phyloP scores from a whole-genome alignment of 2,888 invertebrate genomes.

The Acanthosepion esculentum region DNA sequence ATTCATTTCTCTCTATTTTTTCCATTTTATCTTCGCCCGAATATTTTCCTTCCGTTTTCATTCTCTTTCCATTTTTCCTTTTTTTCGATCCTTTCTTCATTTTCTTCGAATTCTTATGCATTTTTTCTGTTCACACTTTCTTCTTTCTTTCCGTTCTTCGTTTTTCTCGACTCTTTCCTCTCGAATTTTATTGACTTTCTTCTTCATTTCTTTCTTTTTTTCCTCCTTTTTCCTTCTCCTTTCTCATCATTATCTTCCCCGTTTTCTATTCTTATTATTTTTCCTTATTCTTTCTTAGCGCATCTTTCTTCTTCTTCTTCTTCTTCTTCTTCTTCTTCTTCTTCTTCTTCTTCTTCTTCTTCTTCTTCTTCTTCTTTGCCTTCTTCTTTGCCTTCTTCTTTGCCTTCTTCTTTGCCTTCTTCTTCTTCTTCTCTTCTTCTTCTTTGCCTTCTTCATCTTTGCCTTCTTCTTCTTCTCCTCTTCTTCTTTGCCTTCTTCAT shows the following conservation, averaged over 20 bases:
- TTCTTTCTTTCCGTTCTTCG: too few species aligned
- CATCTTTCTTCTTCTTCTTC: not conserved
- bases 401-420: not conserved
- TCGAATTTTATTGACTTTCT: too few species aligned
- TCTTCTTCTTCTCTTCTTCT: not conserved
- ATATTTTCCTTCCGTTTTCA: not conserved
- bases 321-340: not conserved
- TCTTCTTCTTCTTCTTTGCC: not conserved
- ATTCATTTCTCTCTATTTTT: not conserved
- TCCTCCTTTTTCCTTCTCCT: not conserved
- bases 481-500: not conserved
- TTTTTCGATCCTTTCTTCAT: not conserved
- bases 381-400: not conserved
- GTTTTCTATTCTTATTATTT: too few species aligned
- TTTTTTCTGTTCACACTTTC: too few species aligned
- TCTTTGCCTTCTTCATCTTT: not conserved
- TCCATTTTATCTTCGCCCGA: too few species aligned
- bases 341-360: not conserved
- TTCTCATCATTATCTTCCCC: not conserved
- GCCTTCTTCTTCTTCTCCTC: not conserved
- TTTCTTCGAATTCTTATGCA: too few species aligned
- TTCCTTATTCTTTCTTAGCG: too few species aligned
- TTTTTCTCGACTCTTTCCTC: too few species aligned
- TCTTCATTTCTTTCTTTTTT: too few species aligned
- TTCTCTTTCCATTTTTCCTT: not conserved